Evolutionary conservation across 2,888 invertebrate species (phyloP).

Genomic region (Tetheella fluctuosa): DNA sequence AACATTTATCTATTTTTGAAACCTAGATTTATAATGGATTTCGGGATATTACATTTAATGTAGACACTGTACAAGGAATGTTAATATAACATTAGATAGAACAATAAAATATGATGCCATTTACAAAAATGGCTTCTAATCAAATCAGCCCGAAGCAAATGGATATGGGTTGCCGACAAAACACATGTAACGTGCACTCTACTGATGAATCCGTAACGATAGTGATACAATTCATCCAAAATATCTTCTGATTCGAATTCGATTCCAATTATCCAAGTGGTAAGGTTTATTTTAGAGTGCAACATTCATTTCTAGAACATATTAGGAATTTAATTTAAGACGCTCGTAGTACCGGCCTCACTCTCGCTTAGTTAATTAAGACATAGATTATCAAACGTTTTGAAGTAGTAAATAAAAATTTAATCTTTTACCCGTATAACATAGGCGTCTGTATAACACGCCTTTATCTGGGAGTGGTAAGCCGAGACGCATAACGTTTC

Average conservation of each 20-base stretch:
- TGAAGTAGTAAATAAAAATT: constrained; percentile 81
- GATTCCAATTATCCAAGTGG: constrained; percentile 18
- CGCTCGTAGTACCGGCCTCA: constrained; percentile 54
- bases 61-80: constrained; percentile 2
- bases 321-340: constrained; percentile 36
- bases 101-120: constrained; percentile 42
- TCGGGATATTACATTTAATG: constrained; percentile 24
- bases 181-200: constrained; percentile 74
- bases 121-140: constrained; percentile 65
- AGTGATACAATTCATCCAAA: constrained; percentile 33
- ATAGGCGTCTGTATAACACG: constrained; percentile 79
- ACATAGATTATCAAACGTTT: constrained; percentile 83
- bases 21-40: constrained; percentile 47
- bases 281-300: constrained; percentile 31
- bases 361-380: constrained; percentile 83
- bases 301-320: constrained; percentile 19
- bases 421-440: constrained; percentile 75
- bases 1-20: constrained; percentile 52
- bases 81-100: constrained; percentile 18
- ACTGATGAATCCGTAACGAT: constrained; percentile 57
- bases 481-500: constrained; percentile 72
- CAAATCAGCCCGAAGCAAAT: constrained; percentile 74
- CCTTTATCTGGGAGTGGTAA: constrained; percentile 74
- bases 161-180: constrained; percentile 75
- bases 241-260: constrained; percentile 23